Evolutionary conservation across 1,140 invertebrate species (phyloP).

Genomic region (Temnothorax longispinosus): DNA sequence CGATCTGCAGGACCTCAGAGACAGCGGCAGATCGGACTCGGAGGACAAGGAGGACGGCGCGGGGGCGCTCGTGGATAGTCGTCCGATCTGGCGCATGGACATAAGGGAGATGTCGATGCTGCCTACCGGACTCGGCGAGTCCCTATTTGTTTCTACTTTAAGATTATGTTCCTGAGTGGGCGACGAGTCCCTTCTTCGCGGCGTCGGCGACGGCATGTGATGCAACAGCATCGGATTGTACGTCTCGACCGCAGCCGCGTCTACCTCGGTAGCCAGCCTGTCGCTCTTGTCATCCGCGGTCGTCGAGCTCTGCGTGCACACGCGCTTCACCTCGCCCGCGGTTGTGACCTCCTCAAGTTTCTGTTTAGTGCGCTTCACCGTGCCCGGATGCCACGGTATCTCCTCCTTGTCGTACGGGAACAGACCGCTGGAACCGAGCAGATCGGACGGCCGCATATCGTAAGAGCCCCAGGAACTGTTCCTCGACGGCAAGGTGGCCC

Average conservation of each 20-base stretch:
- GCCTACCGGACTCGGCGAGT: slow-evolving; percentile 73
- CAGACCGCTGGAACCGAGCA: slow-evolving; percentile 83
- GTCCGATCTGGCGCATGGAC: slow-evolving; percentile 77
- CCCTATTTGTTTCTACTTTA: slow-evolving; percentile 69
- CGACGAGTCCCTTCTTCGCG: slow-evolving; percentile 76
- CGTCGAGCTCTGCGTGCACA: slow-evolving; percentile 84
- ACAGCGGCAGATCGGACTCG: slow-evolving; percentile 82
- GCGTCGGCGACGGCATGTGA: slow-evolving; percentile 79
- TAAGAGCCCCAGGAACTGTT: slow-evolving; percentile 92
- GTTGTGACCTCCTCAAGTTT: slow-evolving; percentile 89
- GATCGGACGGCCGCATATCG: slow-evolving; percentile 86
- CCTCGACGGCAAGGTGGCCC: slow-evolving; percentile 90
- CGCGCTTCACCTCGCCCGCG: slow-evolving; percentile 84
- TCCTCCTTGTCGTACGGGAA: slow-evolving; percentile 88
- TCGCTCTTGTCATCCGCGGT: slow-evolving; percentile 76
- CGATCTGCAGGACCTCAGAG: slow-evolving; percentile 82
- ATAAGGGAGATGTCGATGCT: slow-evolving; percentile 80
- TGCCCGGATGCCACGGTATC: slow-evolving; percentile 89
- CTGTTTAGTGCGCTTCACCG: slow-evolving; percentile 90
- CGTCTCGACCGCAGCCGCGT: slow-evolving; percentile 77
- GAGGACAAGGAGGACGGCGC: slow-evolving; percentile 87
- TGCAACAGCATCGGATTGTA: slow-evolving; percentile 81
- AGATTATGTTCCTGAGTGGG: slow-evolving; percentile 66
- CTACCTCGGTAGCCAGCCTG: slow-evolving; percentile 67
- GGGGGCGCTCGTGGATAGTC: slow-evolving; percentile 88